Evolutionary conservation across 1,140 invertebrate genomes (phyloP), one percentile per base, ranked within the genome.

Genomic region (Philotrypesis tridentata): DNA sequence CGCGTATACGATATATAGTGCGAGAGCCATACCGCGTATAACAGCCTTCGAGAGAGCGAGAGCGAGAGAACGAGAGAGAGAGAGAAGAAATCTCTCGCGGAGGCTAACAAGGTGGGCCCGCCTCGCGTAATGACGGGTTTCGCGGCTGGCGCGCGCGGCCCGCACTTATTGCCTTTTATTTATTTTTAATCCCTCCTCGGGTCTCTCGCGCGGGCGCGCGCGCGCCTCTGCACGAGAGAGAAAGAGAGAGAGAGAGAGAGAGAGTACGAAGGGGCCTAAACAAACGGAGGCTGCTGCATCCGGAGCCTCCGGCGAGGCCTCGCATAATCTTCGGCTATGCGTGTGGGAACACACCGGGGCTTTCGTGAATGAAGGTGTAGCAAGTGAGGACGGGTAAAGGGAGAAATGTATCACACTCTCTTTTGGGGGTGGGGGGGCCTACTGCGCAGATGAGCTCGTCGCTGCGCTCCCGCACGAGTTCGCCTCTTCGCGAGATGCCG

Each of bases 151-250:
- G 78, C 91, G 88, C 90, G 88, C 89, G 89, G 87, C 89, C 89
- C 90, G 88, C 89, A 92, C 89, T 91, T 92, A 92, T 89, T 90
- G 89, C 88, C 89, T 92, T 91, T 92, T 91, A 91, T 91, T 91
- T 91, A 91, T 91, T 91, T 90, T 90, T 88, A 89, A 88, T 92
- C 89, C 88, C 14, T 48, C 43, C 40, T 92, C 89, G 89, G n/a
- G n/a, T n/a, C n/a, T n/a, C n/a, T n/a, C n/a, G n/a, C n/a, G 7
- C 60, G 71, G 60, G 60, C 40, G 61, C 72, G 61, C 90, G 88
- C 90, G 88, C 89, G 89, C 86, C 89, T 88, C 90, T 87, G 88
- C 90, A 91, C 89, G 85, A 82, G 83, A n/a, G n/a, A n/a, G n/a
- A n/a, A n/a, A n/a, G n/a, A n/a, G n/a, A n/a, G n/a, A n/a, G n/a